Conservation (phyloP, 2,113 vertebrate genomes). For the Callorhinus ursinus region DNA sequence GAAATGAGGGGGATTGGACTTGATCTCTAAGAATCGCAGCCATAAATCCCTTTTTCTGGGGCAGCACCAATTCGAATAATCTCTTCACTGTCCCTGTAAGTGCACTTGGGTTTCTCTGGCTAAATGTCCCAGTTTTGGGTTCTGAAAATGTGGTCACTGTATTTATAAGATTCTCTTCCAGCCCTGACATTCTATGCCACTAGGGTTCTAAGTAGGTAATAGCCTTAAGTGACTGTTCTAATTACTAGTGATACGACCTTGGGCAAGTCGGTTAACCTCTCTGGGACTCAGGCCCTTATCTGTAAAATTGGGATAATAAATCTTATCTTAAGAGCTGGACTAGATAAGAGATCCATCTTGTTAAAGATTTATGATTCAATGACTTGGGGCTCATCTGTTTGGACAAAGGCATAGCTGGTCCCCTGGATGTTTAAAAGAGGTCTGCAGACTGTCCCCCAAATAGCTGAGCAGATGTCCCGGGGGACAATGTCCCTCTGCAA, state of each 20-base stretch:
- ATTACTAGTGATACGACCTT: constrained; percentile 45
- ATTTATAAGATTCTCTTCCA: constrained; percentile 54
- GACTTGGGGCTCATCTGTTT: neutral
- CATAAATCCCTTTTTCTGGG: constrained; percentile 51
- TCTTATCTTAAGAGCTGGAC: neutral
- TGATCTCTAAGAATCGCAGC: neutral
- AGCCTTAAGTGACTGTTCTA: constrained; percentile 52
- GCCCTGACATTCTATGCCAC: neutral
- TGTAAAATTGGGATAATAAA: constrained; percentile 44
- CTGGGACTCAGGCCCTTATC: constrained; percentile 13
- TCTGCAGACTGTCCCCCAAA: neutral
- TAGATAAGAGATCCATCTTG: neutral
- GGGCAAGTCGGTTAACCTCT: constrained; percentile 28
- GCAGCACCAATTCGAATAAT: constrained; percentile 18
- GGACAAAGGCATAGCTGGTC: neutral
- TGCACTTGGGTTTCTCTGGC: constrained; percentile 17
- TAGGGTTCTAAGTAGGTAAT: constrained; percentile 65
- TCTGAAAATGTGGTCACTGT: constrained; percentile 72
- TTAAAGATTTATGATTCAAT: neutral
- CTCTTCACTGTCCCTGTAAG: neutral
- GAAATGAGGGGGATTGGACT: neutral
- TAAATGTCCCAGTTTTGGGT: constrained; percentile 65
- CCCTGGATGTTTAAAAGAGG: neutral
- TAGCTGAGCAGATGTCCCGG: neutral
- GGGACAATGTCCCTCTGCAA: neutral